phyloP scores from a whole-genome alignment of 2,888 invertebrate species.

The Isotomurus palustris region DNA sequence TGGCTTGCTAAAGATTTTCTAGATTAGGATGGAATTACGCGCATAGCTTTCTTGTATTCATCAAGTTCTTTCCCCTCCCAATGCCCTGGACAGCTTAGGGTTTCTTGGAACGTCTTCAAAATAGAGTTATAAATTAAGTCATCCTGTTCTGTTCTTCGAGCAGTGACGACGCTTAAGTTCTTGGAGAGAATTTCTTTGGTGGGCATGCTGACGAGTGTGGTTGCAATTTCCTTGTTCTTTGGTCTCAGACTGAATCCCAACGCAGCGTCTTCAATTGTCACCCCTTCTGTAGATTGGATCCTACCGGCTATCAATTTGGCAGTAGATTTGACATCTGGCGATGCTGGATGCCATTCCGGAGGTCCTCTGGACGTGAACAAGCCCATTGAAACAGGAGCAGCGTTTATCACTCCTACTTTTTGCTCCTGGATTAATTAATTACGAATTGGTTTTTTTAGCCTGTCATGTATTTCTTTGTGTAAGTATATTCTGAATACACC shows the following conservation, averaged over 20 bases:
- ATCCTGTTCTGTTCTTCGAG: conserved; percentile 65
- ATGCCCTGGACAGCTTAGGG: conserved; percentile 48
- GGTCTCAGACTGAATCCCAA: conserved; percentile 37
- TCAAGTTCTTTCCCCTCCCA: conserved; percentile 66
- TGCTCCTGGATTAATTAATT: not conserved
- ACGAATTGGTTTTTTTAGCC: not conserved
- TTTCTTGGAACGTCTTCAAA: conserved; percentile 57
- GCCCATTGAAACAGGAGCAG: conserved; percentile 76
- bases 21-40: not conserved
- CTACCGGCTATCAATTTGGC: conserved; percentile 58
- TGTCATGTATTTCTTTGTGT: not conserved
- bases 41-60: conserved; percentile 49
- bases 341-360: conserved; percentile 75
- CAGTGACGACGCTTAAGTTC: conserved; percentile 61
- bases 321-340: conserved; percentile 58
- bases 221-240: conserved; percentile 56
- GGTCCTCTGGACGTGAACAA: conserved; percentile 70
- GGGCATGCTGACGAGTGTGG: conserved; percentile 73
- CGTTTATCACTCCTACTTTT: conserved; percentile 79
- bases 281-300: conserved; percentile 38
- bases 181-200: conserved; percentile 59
- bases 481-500: not conserved
- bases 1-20: not conserved
- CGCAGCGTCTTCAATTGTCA: conserved; percentile 32
- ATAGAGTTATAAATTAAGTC: conserved; percentile 59